Evolutionary conservation across 2,113 vertebrate genomes (phyloP), one percentile per base, ranked within the genome.

Genomic region (Gymnarchus niloticus): DNA sequence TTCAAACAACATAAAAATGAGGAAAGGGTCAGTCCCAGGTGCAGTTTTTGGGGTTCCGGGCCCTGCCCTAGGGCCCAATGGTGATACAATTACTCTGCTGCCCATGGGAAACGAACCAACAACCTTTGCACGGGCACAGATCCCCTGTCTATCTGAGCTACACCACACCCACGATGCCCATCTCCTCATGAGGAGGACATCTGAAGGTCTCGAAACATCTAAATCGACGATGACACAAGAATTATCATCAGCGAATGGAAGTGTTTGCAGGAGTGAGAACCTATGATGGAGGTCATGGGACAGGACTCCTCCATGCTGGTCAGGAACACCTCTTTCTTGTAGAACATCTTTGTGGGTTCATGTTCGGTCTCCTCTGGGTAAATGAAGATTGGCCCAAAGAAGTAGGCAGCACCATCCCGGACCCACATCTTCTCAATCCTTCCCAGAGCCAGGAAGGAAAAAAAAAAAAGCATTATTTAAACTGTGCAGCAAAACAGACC

Each of bases 291-390:
- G 78, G 95, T 96, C 98, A 99, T 98, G 0, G 98, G 97, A 87
- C 97, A 99, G 51, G 97, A 94, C 92, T 99, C 98, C 90, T 99
- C 98, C 83, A 99, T 90, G 92, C 98, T 99, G 92, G 97, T 99
- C 37, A 99, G 94, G 93, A 99, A 99, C 87, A 99, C 96, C 94
- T 99, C 98, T 90, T 98, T 99, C 91, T 99, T 99, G 91, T 99
- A 99, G 91, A 99, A 99, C 98, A 99, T 99, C 93, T 99, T 99
- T 49, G 98, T 99, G 85, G 98, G 98, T 80, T 99, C 98, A 56
- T 99, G 98, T 86, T 99, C 98, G 0, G 98, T 99, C 92, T 99
- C 98, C 89, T 99, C 98, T 48, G 98, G 98, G 87, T 98, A 97
- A 91, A 99, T 99, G 89, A 99, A 99, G 89, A 99, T 99, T 8